Conservation (phyloP, 2,797 vertebrate species). For the Selene dorsalis region DNA sequence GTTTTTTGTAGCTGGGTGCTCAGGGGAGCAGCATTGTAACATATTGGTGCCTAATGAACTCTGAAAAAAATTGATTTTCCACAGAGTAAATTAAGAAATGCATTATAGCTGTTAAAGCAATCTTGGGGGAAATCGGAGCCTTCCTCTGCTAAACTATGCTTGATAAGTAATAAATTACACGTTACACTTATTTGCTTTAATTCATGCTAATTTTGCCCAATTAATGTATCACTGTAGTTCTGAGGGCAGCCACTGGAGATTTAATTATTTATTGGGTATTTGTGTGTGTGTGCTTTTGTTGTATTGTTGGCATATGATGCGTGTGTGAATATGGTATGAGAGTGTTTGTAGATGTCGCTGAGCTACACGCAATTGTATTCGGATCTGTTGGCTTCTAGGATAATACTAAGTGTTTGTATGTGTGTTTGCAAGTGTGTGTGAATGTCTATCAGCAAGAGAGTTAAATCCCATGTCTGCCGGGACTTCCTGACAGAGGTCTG, state of each 20-base stretch:
- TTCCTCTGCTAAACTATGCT: constrained; percentile 97
- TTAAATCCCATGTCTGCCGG: constrained; percentile 58
- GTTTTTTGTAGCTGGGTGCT: constrained; percentile 93
- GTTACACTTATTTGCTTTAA: constrained; percentile 99
- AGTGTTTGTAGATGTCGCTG: constrained; percentile 41
- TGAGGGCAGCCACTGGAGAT: constrained; percentile 97
- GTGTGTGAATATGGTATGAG: constrained; percentile 19
- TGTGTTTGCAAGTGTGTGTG: constrained; percentile 15
- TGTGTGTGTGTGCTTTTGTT: constrained; percentile 81
- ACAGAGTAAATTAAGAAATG: constrained; percentile 99
- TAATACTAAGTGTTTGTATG: constrained; percentile 37
- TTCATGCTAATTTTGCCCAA: constrained; percentile 99
- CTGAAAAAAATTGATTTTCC: constrained; percentile 99
- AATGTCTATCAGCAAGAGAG: constrained; percentile 44
- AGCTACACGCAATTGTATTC: constrained; percentile 10
- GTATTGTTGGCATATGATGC: constrained; percentile 57
- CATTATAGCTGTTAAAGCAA: constrained; percentile 99
- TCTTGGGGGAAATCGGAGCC: constrained; percentile 99
- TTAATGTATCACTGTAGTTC: constrained; percentile 99
- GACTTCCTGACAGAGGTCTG: constrained; percentile 91
- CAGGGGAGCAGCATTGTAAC: constrained; percentile 98
- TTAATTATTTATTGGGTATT: constrained; percentile 99
- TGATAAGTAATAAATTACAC: constrained; percentile 99
- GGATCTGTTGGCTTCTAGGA: constrained; percentile 25
- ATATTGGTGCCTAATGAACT: constrained; percentile 99